Evolutionary conservation across 2,888 invertebrate species (phyloP), one percentile per base, ranked within the genome.

Genomic region (Andricus quercusramuli): DNA sequence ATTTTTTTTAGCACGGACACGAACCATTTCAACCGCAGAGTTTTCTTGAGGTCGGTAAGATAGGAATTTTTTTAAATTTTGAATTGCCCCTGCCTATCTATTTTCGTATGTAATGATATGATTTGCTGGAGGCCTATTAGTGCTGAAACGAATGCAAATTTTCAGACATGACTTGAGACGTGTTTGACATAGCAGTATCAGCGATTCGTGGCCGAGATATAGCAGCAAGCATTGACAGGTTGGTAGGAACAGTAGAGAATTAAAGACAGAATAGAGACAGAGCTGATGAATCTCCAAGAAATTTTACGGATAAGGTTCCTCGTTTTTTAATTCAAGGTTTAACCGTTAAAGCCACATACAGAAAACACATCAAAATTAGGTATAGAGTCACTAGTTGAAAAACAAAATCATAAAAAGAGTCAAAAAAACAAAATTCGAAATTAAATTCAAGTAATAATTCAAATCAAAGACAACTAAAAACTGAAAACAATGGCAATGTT

Each of bases 141-240:
- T 88, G 88, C 87, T 89, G 85, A 85, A 88, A 90, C 84, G 83
- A 87, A 89, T 89, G 89, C 88, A 88, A 87, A 87, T 88, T 88
- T 87, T 88, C 88, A 89, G 87, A 89, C 86, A 89, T 89, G 87
- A 89, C 85, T 88, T 86, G 85, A 87, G 87, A 89, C 82, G 88
- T 89, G 88, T 91, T 89, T 89, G 88, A 90, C 90, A 90, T 89
- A 91, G 90, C 90, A 90, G 88, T 90, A 89, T 90, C 89, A 91
- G 92, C 91, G 87, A 89, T 89, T 89, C 87, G 89, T 91, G 89
- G 91, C 91, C 91, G 92, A 92, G 90, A 89, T 91, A 92, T 90
- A 92, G 91, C 91, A 91, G 91, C 91, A 92, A 92, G 92, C 92
- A 92, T 90, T 89, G 88, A 92, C 88, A 91, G 90, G 88, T 92